phyloP scores from a whole-genome alignment of 2,797 vertebrate genomes.

The Podarcis lilfordi region DNA sequence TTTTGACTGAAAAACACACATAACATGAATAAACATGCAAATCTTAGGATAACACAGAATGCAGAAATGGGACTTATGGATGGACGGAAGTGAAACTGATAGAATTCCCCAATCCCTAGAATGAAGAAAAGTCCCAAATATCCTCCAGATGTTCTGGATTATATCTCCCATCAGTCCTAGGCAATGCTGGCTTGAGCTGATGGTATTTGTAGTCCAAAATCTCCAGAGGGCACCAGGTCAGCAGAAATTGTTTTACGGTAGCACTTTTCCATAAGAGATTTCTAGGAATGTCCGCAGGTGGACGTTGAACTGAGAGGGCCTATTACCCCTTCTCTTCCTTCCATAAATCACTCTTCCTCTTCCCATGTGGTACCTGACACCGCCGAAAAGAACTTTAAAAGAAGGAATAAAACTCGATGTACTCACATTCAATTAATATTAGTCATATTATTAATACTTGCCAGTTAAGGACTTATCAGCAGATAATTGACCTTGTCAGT shows the following conservation, averaged over 20 bases:
- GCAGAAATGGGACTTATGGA: neutral
- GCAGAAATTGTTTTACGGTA: neutral
- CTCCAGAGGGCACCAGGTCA: no score
- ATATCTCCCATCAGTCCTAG: no score
- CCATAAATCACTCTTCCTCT: constrained; percentile 26
- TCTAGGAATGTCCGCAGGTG: neutral
- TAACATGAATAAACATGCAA: neutral
- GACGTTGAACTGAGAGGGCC: neutral
- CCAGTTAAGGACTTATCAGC: constrained; percentile 51
- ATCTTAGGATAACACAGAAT: neutral
- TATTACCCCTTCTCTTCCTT: constrained; percentile 41
- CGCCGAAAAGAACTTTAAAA: constrained; percentile 64
- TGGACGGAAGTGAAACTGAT: neutral
- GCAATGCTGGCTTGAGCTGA: no score
- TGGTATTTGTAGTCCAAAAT: no score
- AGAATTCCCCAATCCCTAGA: neutral
- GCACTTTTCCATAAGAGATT: neutral
- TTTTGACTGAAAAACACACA: neutral
- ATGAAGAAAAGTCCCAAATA: no score
- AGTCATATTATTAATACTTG: constrained; percentile 71
- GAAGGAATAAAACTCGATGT: constrained; percentile 64
- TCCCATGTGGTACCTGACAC: neutral
- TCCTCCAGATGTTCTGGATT: no score
- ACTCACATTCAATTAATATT: constrained; percentile 72
- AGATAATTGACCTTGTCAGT: constrained; percentile 75